These are phyloP conservation scores for Ptychobarbus kaznakovi DNA, from an alignment of 2,797 vertebrate species.

Conservation along the genomic window DNA sequence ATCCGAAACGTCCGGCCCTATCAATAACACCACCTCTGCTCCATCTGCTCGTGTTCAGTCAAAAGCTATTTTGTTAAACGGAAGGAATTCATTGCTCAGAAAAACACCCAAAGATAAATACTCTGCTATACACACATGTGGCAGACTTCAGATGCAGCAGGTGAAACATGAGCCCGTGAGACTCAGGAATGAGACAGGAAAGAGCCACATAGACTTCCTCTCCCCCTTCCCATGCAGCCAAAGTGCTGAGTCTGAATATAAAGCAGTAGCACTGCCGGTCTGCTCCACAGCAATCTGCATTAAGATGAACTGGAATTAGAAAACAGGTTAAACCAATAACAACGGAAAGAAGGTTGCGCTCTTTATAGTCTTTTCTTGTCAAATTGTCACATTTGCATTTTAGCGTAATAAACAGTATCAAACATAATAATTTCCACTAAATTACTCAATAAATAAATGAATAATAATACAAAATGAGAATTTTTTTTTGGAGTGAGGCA, in stretches of 20 bases:
- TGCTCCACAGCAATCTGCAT: constrained; percentile 27
- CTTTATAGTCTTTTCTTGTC: background rate
- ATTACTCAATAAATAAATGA: background rate
- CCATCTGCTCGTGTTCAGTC: constrained; percentile 28
- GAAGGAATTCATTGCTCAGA: constrained; percentile 44
- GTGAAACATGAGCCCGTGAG: constrained; percentile 54
- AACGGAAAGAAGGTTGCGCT: background rate
- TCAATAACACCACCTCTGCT: constrained; percentile 17
- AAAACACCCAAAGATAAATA: constrained; percentile 38
- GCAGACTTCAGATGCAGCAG: constrained; percentile 40
- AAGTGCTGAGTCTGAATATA: constrained; percentile 45
- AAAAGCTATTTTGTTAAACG: constrained; percentile 38
- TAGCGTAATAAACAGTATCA: background rate
- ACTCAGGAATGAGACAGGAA: constrained; percentile 52
- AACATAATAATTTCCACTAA: background rate
- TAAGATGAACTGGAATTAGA: constrained; percentile 10
- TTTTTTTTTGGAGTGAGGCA: background rate
- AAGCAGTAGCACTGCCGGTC: constrained; percentile 23
- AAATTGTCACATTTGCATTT: background rate
- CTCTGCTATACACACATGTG: constrained; percentile 41
- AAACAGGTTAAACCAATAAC: constrained; percentile 14
- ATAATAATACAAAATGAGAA: background rate
- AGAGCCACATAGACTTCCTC: constrained; percentile 53
- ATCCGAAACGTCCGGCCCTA: constrained; percentile 1
- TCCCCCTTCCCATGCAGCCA: constrained; percentile 29